Percentiles rank a stretch among this genome's conserved stretches.
Evolutionary conservation across 2,888 invertebrate species (phyloP).

Genomic region (Biston betularia): DNA sequence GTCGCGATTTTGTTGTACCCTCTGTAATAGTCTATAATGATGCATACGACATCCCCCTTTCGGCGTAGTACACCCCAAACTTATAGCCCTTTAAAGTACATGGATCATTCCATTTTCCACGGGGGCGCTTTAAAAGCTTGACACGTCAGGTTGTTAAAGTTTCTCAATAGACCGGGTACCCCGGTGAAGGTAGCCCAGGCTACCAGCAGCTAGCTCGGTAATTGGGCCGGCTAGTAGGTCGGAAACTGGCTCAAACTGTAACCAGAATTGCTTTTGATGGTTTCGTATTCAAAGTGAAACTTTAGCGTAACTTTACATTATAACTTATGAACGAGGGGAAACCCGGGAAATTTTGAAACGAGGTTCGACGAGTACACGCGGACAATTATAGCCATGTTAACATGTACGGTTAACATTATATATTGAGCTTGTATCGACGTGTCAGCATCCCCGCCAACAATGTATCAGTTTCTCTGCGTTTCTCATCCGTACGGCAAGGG

Average conservation of each 20-base stretch:
- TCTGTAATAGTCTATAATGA: too few species aligned
- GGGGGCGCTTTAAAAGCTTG: too few species aligned
- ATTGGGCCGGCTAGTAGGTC: constrained; percentile 1
- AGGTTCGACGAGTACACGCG: neutral
- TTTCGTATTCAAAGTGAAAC: constrained; percentile 2
- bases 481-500: too few species aligned
- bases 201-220: neutral
- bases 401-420: neutral
- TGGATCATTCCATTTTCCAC: too few species aligned
- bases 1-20: too few species aligned
- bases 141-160: neutral
- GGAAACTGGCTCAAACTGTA: constrained; percentile 1
- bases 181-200: neutral
- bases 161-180: neutral
- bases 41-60: too few species aligned
- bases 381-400: neutral
- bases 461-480: neutral
- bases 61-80: too few species aligned
- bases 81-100: too few species aligned
- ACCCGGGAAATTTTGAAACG: constrained; percentile 2
- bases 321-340: constrained; percentile 10
- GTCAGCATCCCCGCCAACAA: too few species aligned
- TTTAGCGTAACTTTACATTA: constrained; percentile 2
- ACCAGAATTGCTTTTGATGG: constrained; percentile 10
- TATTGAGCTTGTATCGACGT: too few species aligned